Evolutionary conservation across 2,113 vertebrate species (phyloP).

Genomic region (Chascanopsetta lugubris): DNA sequence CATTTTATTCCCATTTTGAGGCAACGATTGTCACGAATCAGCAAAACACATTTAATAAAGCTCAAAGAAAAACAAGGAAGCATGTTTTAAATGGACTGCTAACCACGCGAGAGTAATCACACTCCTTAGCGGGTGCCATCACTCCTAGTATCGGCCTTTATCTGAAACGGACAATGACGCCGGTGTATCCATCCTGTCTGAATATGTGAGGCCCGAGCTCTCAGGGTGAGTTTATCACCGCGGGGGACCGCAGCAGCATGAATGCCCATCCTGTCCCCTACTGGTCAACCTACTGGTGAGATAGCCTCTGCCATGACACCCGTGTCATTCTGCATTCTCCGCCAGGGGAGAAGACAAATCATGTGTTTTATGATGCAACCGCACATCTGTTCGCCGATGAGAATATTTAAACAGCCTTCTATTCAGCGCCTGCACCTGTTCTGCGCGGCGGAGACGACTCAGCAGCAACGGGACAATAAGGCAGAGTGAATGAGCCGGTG

Average conservation of each 20-base stretch:
- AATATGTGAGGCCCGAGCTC: not conserved
- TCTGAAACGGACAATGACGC: not conserved
- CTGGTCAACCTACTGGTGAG: conserved; percentile 10
- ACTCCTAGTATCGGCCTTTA: not conserved
- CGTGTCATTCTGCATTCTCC: not conserved
- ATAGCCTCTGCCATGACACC: conserved; percentile 1
- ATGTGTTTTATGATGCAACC: not conserved
- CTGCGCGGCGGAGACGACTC: not conserved
- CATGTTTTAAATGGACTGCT: too few species aligned
- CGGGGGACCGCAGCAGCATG: not conserved
- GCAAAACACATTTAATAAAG: too few species aligned
- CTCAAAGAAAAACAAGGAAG: too few species aligned
- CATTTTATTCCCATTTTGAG: not conserved
- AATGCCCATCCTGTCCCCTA: conserved; percentile 10
- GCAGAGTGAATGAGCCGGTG: not conserved
- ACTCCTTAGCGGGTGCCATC: too few species aligned
- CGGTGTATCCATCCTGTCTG: not conserved
- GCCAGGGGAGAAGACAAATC: not conserved
- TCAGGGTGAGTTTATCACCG: not conserved
- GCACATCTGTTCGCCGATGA: too few species aligned
- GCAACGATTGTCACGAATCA: too few species aligned
- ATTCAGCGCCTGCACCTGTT: conserved; percentile 2
- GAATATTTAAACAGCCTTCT: conserved; percentile 1
- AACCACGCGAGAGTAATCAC: too few species aligned
- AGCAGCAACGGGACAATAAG: not conserved